Evolutionary conservation across 2,888 invertebrate genomes (phyloP), one percentile per base, ranked within the genome.

Genomic region (Cylloceria caligata): DNA sequence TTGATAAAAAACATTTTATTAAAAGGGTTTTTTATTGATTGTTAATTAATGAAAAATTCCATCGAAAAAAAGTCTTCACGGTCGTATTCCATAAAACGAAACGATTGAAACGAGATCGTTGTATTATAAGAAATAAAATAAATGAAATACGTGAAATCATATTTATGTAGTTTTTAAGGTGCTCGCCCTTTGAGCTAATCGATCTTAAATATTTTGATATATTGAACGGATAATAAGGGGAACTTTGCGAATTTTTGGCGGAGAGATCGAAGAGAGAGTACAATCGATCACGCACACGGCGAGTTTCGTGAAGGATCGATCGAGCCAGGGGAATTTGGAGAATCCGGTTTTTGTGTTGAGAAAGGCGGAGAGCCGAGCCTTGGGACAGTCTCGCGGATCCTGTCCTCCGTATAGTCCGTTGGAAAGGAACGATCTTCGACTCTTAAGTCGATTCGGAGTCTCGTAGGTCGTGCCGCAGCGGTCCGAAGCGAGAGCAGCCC

Each of bases 381-480:
- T 75, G 79, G 79, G 79, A 82, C 82, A 77, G 74, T 68, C 75
- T 75, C 76, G 72, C 60, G 47, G 72, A 34, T 72, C 72, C 47
- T 57, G 72, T 72, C 16, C 60, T 6, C 30, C 72, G 45, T 24
- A 60, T 39, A 69, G 65, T 55, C 69, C 78, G 64, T 79, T 79
- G 67, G 80, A 76, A 83, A 80, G 82, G 72, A 80, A 68, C 82
- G 80, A 83, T 83, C 80, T 72, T 83, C 72, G 82, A 72, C 82
- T 83, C 82, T 83, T 83, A 83, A 83, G 82, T 83, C 80, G 82
- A 83, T 83, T 83, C 82, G 82, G 72, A 80, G 82, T 83, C 82
- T 83, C 82, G 82, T 83, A 83, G 82, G 82, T 83, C 82, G 82
- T 83, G 82, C 82, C 68, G 74, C 69, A 64, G 74, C 64, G 55